phyloP scores from a whole-genome alignment of 2,797 vertebrate genomes.

The Neosilurus mollespiculum region DNA sequence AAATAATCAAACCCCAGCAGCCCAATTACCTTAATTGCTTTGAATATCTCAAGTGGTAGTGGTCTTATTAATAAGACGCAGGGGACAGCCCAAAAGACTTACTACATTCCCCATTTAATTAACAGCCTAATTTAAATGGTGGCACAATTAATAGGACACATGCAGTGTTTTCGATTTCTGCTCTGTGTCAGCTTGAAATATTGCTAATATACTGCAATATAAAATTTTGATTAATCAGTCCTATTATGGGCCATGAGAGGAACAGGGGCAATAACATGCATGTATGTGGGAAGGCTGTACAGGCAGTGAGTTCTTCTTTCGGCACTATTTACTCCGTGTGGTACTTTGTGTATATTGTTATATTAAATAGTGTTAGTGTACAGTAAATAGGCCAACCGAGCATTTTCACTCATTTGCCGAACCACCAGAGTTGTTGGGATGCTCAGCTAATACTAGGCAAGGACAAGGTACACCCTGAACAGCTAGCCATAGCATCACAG shows the following conservation, averaged over 20 bases:
- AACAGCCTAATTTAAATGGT: constrained; percentile 21
- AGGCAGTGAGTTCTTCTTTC: not conserved
- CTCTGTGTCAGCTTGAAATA: constrained; percentile 8
- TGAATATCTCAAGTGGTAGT: constrained; percentile 20
- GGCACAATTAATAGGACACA: constrained; percentile 30
- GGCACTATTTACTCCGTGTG: not conserved
- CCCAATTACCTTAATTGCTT: constrained; percentile 30
- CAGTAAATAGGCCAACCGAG: not conserved
- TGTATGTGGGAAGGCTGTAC: not conserved
- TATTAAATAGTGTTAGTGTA: too few species aligned
- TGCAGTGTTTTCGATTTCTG: not conserved
- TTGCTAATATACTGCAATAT: not conserved
- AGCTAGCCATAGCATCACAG: too few species aligned
- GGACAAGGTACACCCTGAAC: too few species aligned
- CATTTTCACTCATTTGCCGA: too few species aligned
- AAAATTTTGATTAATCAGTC: not conserved
- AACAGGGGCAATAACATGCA: not conserved
- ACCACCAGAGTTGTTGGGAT: too few species aligned
- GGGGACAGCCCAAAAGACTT: not conserved
- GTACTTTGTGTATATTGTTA: not conserved
- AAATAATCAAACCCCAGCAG: constrained; percentile 15
- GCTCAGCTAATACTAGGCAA: too few species aligned
- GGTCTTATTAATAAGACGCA: constrained; percentile 19
- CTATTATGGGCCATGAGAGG: not conserved
- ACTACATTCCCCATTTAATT: constrained; percentile 34